Evolutionary conservation across 2,797 vertebrate genomes (phyloP).

Genomic region (Sparidentex hasta): DNA sequence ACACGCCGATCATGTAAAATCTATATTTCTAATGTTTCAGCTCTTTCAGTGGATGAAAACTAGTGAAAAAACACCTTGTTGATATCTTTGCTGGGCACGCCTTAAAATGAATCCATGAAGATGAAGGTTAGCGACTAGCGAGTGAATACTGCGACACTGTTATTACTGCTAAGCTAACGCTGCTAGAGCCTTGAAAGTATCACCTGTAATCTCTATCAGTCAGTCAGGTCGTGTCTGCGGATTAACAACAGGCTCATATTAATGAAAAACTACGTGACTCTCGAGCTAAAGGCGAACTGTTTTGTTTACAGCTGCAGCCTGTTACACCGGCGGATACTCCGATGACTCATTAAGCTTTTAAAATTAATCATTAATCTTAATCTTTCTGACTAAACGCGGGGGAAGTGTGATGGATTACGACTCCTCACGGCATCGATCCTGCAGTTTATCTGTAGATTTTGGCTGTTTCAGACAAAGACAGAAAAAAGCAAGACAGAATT

Average conservation of each 20-base stretch:
- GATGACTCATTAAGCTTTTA: conserved; percentile 30
- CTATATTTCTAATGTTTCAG: no score
- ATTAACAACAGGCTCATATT: conserved; percentile 23
- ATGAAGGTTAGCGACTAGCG: no score
- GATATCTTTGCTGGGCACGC: no score
- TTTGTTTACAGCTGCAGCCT: conserved; percentile 21
- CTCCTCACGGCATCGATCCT: background rate
- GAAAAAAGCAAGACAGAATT: background rate
- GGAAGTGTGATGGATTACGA: background rate
- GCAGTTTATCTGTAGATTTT: background rate
- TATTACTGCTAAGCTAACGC: no score
- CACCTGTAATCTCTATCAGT: background rate
- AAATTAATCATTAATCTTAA: conserved; percentile 35
- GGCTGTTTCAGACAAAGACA: background rate
- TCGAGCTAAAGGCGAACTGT: conserved; percentile 12
- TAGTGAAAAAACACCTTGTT: no score
- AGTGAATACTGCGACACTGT: no score
- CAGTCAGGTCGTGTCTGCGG: conserved; percentile 14
- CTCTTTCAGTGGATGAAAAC: no score
- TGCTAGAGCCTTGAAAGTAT: no score
- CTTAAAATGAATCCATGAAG: no score
- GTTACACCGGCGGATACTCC: background rate
- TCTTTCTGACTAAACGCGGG: conserved; percentile 4
- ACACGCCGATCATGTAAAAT: no score
- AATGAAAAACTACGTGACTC: conserved; percentile 40